phyloP scores from a whole-genome alignment of 2,797 vertebrate genomes.

The Gila robusta region DNA sequence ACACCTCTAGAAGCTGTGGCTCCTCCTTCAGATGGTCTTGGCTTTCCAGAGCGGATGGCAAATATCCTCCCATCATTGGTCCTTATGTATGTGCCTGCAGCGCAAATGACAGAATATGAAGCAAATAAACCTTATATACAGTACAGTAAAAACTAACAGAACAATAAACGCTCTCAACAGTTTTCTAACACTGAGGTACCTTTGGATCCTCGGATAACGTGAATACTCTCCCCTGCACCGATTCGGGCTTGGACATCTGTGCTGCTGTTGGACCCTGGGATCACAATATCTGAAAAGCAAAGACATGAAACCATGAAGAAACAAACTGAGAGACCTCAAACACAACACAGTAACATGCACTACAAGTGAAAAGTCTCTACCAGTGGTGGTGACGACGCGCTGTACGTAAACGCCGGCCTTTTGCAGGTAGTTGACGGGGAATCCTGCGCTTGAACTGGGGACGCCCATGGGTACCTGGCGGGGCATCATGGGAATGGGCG shows the following conservation, averaged over 20 bases:
- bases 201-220: slow-evolving; percentile 97
- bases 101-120: slow-evolving; percentile 36
- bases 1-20: slow-evolving; percentile 84
- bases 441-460: slow-evolving; percentile 85
- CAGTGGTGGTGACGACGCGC: slow-evolving; percentile 96
- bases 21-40: slow-evolving; percentile 80
- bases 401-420: slow-evolving; percentile 96
- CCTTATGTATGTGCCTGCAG: slow-evolving; percentile 93
- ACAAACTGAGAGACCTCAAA: not conserved
- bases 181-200: slow-evolving; percentile 74
- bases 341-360: no score
- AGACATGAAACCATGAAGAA: not conserved
- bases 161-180: not conserved
- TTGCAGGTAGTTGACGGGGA: slow-evolving; percentile 96
- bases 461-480: slow-evolving; percentile 88
- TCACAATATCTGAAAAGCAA: slow-evolving; percentile 89
- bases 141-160: not conserved
- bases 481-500: slow-evolving; percentile 99
- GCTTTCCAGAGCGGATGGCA: slow-evolving; percentile 94
- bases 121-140: not conserved
- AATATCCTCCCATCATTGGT: slow-evolving; percentile 97
- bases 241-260: slow-evolving; percentile 97
- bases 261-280: slow-evolving; percentile 94
- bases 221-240: slow-evolving; percentile 95
- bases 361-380: slow-evolving; percentile 69